Evolutionary conservation across 2,113 vertebrate genomes (phyloP), one percentile per base, ranked within the genome.

Genomic region (Scopus umbretta): DNA sequence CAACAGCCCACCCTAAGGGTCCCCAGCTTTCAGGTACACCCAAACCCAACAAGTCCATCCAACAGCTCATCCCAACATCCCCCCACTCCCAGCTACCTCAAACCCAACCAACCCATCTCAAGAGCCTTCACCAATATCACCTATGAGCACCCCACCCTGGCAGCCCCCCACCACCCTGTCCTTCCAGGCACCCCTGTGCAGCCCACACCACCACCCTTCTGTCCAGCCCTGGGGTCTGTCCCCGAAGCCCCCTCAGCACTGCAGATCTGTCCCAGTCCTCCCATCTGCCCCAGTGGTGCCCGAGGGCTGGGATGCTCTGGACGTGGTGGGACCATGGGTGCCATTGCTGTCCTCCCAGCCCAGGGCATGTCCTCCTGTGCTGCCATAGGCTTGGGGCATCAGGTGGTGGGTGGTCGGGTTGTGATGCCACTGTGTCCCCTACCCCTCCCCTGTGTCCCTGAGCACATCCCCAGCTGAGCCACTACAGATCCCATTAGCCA

Each of bases 61-160:
- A 55, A 55, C 29, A 55, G 53, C 53, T 30, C 53, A 55, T 17
- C 11, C 20, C 29, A 56, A 19, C 4, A 49, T 22, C 6, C 7
- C 23, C 23, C 5, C 10, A 17, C 3, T 43, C 62, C 26, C n/a
- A 49, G 25, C 5, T 9, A 15, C 16, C 25, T 16, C 12, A 25
- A 1, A 3, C 20, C 13, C 16, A 74, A n/a, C 6, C 32, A 76
- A 50, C 6, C 11, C 34, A 47, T n/a, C 34, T 58, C 32, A 67
- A 78, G 30, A 80, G 11, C 36, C 21, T 74, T 82, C 42, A 79
- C 34, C 13, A 61, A 8, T 15, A 25, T 23, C 5, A 36, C 9
- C n/a, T 42, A 38, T 13, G 20, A 50, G 20, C 26, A 70, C 7
- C 20, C 11, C 23, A 47, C 10, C 7, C 42, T 0, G 0, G 10